Percentiles rank a stretch among this genome's conserved stretches.
phyloP scores from a whole-genome alignment of 2,797 vertebrate genomes.

The Girardinus metallicus region DNA sequence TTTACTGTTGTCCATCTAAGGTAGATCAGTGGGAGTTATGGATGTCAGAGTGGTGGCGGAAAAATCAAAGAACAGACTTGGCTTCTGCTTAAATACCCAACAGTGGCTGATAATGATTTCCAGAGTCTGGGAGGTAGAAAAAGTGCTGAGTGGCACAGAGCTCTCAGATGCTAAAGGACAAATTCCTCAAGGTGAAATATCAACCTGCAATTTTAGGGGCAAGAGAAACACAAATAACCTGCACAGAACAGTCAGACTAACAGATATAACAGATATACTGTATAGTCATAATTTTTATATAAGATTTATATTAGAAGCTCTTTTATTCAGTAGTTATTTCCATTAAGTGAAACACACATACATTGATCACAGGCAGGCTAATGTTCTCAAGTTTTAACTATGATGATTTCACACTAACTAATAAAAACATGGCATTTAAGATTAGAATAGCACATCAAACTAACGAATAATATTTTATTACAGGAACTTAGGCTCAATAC shows the following conservation, averaged over 20 bases:
- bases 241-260: slow-evolving; percentile 4
- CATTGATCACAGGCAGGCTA: not conserved
- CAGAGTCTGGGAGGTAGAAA: slow-evolving; percentile 57
- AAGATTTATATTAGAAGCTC: not conserved
- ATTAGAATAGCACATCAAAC: not conserved
- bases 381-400: not conserved
- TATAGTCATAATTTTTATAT: not conserved
- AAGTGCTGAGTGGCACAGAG: slow-evolving; percentile 76
- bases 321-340: not conserved
- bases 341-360: not conserved
- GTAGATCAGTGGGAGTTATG: slow-evolving; percentile 47
- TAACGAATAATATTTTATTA: not conserved
- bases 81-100: slow-evolving; percentile 76
- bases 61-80: slow-evolving; percentile 75
- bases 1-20: slow-evolving; percentile 24
- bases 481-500: not conserved
- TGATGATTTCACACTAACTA: not conserved
- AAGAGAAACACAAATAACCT: slow-evolving; percentile 38
- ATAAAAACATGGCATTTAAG: not conserved
- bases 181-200: slow-evolving; percentile 82
- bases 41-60: slow-evolving; percentile 53
- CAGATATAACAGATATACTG: no score
- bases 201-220: slow-evolving; percentile 62
- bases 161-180: slow-evolving; percentile 76
- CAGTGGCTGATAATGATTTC: slow-evolving; percentile 79